phyloP scores from a whole-genome alignment of 1,140 invertebrate species.

The Bombus terrestris region DNA sequence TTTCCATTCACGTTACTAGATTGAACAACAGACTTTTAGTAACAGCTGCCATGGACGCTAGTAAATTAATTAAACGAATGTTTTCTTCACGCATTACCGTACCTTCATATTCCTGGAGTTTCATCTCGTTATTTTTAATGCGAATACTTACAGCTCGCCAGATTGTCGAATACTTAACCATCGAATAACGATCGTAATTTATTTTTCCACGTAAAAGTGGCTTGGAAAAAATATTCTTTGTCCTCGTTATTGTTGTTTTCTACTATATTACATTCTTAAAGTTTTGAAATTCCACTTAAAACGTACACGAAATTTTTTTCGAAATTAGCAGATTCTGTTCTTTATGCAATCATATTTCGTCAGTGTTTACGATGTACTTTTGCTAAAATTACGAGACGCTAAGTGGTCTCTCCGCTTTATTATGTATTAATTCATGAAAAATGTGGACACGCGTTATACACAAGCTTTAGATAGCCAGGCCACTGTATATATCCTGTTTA shows the following conservation, averaged over 20 bases:
- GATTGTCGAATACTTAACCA: background rate
- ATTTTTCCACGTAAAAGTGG: background rate
- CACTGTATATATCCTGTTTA: background rate
- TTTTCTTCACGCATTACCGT: no score
- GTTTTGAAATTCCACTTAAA: no score
- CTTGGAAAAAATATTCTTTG: no score
- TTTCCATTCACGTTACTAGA: background rate
- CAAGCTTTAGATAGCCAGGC: background rate
- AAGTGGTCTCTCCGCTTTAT: background rate
- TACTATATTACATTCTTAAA: no score
- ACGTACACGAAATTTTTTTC: no score
- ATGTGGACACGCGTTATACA: background rate
- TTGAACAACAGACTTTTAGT: background rate
- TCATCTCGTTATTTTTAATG: background rate
- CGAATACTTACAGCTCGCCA: background rate
- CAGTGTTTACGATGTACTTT: background rate
- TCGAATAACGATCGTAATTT: background rate
- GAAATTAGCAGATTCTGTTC: no score
- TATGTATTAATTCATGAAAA: background rate
- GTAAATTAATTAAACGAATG: background rate
- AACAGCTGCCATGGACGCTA: background rate
- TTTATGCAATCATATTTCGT: background rate
- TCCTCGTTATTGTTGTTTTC: no score
- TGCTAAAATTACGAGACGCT: background rate
- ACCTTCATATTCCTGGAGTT: background rate